phyloP scores from a whole-genome alignment of 2,797 vertebrate genomes.

The Falco novaeseelandiae region DNA sequence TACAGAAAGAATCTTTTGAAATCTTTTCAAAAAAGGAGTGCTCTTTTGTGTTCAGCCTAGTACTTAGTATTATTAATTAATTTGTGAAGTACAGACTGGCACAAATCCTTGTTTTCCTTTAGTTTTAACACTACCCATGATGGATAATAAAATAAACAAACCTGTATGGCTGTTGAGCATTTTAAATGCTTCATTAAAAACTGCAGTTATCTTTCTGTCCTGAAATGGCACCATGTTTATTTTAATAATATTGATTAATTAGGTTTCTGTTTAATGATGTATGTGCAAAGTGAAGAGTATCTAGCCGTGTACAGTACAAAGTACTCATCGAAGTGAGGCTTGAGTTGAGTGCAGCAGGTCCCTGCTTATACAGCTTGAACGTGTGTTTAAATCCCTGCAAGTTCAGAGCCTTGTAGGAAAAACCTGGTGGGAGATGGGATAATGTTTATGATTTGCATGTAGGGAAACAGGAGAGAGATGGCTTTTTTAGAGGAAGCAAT shows the following conservation, averaged over 20 bases:
- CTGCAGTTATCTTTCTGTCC: neutral
- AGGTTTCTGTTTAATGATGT: neutral
- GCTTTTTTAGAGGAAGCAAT: neutral
- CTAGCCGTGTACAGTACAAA: neutral
- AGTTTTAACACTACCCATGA: neutral
- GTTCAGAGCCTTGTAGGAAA: neutral
- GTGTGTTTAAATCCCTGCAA: neutral
- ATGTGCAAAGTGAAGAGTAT: neutral
- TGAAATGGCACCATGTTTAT: neutral
- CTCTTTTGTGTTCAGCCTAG: neutral
- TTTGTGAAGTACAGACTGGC: neutral
- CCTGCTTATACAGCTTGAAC: neutral
- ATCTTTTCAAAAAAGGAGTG: neutral
- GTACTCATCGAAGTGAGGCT: neutral
- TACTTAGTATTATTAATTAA: neutral
- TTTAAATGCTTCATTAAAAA: conserved; percentile 17
- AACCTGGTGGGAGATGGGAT: neutral
- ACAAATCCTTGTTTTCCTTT: neutral
- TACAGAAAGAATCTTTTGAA: neutral
- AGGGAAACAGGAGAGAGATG: neutral
- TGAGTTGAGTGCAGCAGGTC: neutral
- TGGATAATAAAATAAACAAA: neutral
- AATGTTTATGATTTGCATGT: neutral
- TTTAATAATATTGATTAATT: conserved; percentile 14
- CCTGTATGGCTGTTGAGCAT: neutral